phyloP scores from a whole-genome alignment of 2,113 vertebrate species.

The Garra rufa region DNA sequence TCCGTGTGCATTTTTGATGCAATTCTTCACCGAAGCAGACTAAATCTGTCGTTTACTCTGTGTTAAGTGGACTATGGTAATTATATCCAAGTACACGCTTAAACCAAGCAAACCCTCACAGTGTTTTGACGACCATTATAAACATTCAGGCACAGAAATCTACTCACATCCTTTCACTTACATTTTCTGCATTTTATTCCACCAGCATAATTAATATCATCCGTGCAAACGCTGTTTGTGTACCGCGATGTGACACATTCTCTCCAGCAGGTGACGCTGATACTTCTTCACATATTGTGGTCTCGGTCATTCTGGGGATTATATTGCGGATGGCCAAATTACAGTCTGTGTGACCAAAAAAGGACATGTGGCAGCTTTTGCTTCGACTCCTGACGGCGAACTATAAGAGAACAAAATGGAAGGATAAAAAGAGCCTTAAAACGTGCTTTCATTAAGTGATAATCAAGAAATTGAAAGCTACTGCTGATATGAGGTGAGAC shows the following conservation, averaged over 20 bases:
- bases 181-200: not conserved
- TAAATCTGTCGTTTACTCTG: not conserved
- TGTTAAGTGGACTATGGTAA: not conserved
- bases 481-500: not conserved
- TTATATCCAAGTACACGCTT: not conserved
- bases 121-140: not conserved
- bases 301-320: conserved; percentile 51
- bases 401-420: conserved; percentile 50
- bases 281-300: conserved; percentile 46
- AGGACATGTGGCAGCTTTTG: conserved; percentile 68
- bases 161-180: not conserved
- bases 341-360: conserved; percentile 72
- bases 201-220: not conserved
- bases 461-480: not conserved
- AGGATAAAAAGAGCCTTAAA: not conserved
- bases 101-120: not conserved
- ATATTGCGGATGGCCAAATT: conserved; percentile 53
- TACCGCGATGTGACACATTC: conserved; percentile 58
- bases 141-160: not conserved
- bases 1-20: not conserved
- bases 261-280: conserved; percentile 75
- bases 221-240: not conserved
- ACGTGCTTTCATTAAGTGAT: too few species aligned
- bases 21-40: not conserved
- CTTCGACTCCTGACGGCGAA: conserved; percentile 59